Conservation (phyloP, 53 echinoderm and acorn worm species). For the Paelopatides confundens region DNA sequence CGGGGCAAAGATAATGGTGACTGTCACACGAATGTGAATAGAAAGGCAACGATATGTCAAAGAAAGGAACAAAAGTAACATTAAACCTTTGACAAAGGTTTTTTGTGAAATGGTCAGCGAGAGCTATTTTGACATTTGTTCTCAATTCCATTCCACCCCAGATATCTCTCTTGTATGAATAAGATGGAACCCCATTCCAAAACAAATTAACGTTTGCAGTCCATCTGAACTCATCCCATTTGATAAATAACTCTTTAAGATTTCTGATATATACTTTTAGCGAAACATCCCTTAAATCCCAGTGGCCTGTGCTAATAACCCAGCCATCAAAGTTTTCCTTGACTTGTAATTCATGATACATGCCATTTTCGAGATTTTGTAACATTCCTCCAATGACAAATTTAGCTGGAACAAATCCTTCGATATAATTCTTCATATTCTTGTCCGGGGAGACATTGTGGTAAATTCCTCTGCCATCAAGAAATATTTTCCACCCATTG, state of each 20-base stretch:
- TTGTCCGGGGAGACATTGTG: conserved; percentile 23
- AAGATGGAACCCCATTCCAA: conserved; percentile 20
- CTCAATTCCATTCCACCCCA: conserved; percentile 4
- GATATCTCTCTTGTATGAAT: not conserved
- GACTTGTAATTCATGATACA: not conserved
- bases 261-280: not conserved
- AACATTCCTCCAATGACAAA: conserved; percentile 1
- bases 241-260: not conserved
- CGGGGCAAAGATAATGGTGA: conserved; percentile 27
- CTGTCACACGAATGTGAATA: conserved; percentile 18
- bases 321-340: not conserved
- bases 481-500: not conserved
- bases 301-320: conserved; percentile 27
- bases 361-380: not conserved
- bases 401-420: not conserved
- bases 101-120: not conserved
- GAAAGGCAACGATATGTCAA: conserved; percentile 22
- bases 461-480: not conserved
- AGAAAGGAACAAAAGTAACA: conserved; percentile 6
- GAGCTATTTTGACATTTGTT: conserved; percentile 29
- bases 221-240: not conserved
- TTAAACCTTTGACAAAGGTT: conserved; percentile 7
- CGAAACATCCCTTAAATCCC: conserved; percentile 24
- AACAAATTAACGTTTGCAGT: not conserved
- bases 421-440: not conserved